These are phyloP conservation scores for Drosophila watanabei DNA, from an alignment of 1,140 invertebrate species.

Conservation along the genomic window DNA sequence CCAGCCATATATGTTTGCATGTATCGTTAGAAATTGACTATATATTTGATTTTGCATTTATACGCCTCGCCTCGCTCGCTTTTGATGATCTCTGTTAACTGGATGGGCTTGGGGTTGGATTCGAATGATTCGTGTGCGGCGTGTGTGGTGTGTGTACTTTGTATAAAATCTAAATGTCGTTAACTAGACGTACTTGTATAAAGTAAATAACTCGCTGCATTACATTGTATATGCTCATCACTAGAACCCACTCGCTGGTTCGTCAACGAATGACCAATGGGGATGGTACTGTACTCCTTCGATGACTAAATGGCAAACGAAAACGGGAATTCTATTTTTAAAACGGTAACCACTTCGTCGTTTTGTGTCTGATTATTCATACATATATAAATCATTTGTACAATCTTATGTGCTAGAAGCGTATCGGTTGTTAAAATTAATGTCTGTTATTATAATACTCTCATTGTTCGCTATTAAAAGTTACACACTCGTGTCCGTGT, in stretches of 20 bases:
- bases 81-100: conserved; percentile 50
- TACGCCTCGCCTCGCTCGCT: conserved; percentile 28
- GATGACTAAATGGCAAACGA: conserved; percentile 32
- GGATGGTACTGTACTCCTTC: conserved; percentile 9
- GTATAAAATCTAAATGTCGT: conserved; percentile 81
- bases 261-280: conserved; percentile 9
- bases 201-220: conserved; percentile 81
- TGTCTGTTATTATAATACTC: conserved; percentile 73
- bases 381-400: conserved; percentile 72
- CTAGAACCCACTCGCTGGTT: conserved; percentile 9
- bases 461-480: conserved; percentile 65
- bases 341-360: conserved; percentile 3
- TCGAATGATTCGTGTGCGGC: conserved; percentile 39
- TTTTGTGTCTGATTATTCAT: conserved; percentile 38
- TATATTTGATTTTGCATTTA: conserved; percentile 73
- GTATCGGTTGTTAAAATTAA: conserved; percentile 84
- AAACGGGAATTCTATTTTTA: conserved; percentile 15
- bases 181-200: conserved; percentile 76
- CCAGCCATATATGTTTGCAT: conserved; percentile 50
- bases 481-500: conserved; percentile 41
- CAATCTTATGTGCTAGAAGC: conserved; percentile 83
- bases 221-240: conserved; percentile 57
- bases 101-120: conserved; percentile 16
- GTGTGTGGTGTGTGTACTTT: conserved; percentile 35
- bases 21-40: conserved; percentile 75